Conservation (phyloP, 2,888 invertebrate genomes). For the Itoplectis maculator region DNA sequence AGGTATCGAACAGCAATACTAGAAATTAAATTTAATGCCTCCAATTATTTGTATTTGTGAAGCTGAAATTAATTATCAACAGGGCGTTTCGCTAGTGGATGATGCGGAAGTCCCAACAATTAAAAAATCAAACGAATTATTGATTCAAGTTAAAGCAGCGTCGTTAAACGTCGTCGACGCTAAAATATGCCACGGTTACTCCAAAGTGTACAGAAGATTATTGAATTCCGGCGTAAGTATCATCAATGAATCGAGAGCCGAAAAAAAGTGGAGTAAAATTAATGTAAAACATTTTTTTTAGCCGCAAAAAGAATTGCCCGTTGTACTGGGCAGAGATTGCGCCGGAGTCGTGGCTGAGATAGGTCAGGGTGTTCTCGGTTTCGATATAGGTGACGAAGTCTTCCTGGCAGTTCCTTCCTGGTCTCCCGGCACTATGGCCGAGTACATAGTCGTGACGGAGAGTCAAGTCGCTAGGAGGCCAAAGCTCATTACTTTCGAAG, state of each 20-base stretch:
- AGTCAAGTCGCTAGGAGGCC: conserved; percentile 86
- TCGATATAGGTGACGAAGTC: conserved; percentile 88
- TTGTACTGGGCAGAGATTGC: conserved; percentile 88
- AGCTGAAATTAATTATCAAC: conserved; percentile 32
- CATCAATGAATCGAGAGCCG: not conserved
- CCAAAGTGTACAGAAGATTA: conserved; percentile 83
- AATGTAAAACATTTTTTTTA: conserved; percentile 74
- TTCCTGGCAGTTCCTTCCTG: conserved; percentile 87
- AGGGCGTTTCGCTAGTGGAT: conserved; percentile 86
- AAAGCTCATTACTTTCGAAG: conserved; percentile 86
- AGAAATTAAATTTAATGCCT: no score
- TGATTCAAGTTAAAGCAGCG: conserved; percentile 88
- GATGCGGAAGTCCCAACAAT: conserved; percentile 86
- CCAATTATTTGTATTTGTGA: no score
- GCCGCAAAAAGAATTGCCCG: conserved; percentile 85
- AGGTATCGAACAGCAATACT: conserved; percentile 78
- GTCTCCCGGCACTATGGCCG: conserved; percentile 86
- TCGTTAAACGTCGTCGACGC: conserved; percentile 87
- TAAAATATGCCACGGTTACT: conserved; percentile 87
- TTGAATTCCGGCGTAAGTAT: conserved; percentile 81
- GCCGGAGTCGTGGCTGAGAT: conserved; percentile 87
- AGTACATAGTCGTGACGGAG: conserved; percentile 86
- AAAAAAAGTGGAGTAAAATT: conserved; percentile 7
- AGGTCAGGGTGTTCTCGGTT: conserved; percentile 86
- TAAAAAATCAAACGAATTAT: conserved; percentile 86